Conservation (phyloP, 2,113 vertebrate genomes). For the Saguinus midas region DNA sequence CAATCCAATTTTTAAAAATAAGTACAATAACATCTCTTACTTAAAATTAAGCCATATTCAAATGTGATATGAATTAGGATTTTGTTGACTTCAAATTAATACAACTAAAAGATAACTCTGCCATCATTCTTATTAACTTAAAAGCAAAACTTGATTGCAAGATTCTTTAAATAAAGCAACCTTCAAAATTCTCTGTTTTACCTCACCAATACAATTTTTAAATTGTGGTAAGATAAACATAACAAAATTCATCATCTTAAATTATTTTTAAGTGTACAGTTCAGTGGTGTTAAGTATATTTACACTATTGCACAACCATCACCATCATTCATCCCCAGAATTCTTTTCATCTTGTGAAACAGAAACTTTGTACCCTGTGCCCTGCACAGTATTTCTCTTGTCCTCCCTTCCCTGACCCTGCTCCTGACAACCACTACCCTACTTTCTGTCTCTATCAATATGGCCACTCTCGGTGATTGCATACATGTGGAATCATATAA, state of each 20-base stretch:
- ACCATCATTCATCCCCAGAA: neutral
- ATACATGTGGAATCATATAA: neutral
- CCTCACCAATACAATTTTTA: neutral
- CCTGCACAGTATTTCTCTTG: neutral
- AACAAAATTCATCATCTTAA: neutral
- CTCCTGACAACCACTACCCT: neutral
- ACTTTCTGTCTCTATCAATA: neutral
- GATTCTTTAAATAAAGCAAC: neutral
- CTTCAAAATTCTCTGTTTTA: neutral
- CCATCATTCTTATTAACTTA: neutral
- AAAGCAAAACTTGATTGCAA: neutral
- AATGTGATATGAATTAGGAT: neutral
- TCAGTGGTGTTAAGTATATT: neutral
- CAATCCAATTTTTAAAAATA: neutral
- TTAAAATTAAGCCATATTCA: neutral
- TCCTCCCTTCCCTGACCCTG: neutral
- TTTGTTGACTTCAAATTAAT: neutral
- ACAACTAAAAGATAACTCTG: neutral
- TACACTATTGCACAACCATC: neutral
- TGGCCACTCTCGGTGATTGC: neutral
- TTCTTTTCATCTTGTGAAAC: constrained; percentile 1
- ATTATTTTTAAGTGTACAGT: neutral
- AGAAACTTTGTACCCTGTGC: constrained; percentile 9
- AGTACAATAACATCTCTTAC: neutral
- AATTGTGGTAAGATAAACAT: neutral